Base-by-base conservation (phyloP, 2,888 invertebrate genomes). In the Cremastobaeus sp. region DNA sequence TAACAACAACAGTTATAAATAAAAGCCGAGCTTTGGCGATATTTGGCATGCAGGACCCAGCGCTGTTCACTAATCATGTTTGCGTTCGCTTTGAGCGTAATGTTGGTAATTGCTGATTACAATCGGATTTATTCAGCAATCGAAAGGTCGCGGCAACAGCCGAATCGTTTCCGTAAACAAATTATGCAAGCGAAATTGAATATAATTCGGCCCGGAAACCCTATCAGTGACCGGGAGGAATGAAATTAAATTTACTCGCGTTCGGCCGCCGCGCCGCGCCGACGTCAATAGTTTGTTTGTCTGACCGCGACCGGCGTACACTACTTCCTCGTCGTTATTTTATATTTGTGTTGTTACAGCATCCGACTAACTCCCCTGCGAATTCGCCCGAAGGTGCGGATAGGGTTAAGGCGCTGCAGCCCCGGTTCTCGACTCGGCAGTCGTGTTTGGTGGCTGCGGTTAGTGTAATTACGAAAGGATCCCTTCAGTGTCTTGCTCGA, bases 401-500 rank as follows among this genome's bases (percentile, higher is more conserved):
- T 74, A 71, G 79, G 77, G 81, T 79, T 78, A 78, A 79, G 76
- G 80, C 79, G 78, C 79, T 81, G 68, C 77, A 73, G 57, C 69
- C 76, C 70, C 60, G 62, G 71, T 52, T 73, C 35, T 17, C 41
- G 21, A 74, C 77, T 78, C 80, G 77, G 79, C 80, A 82, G 81
- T 78, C 77, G 73, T 80, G 83, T 82, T 85, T 82, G 82, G 84
- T 79, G 83, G 83, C 84, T 86, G 86, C 81, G 87, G 87, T 86
- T 81, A 80, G 76, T 79, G 84, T 87, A 87, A 87, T 87, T 87
- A 86, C 86, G 83, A 79, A 82, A 85, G 83, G 85, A 85, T 83
- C 82, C 77, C 81, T 77, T 76, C 81, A 69, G 78, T 76, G 78
- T 77, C 76, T 77, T 80, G 82, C 82, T 87, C 87, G 82, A 84